These are phyloP conservation scores for Drosophila nr. medialis DNA, from an alignment of 2,888 invertebrate genomes.

Conservation along the genomic window DNA sequence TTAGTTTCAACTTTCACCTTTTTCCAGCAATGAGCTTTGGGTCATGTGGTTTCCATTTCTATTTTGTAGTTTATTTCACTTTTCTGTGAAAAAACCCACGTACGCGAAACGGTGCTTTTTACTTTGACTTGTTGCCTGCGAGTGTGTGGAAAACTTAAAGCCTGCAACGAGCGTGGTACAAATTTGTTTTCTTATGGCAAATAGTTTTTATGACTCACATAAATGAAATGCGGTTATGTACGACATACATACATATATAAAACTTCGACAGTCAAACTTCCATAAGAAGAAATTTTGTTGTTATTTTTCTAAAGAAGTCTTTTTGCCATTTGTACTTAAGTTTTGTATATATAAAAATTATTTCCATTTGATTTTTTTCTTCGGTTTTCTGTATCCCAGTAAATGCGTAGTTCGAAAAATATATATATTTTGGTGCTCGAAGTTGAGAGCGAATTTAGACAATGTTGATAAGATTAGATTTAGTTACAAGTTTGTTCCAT, in stretches of 20 bases:
- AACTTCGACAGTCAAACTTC: neutral
- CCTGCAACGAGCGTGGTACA: constrained; percentile 28
- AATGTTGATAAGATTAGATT: constrained; percentile 21
- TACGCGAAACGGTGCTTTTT: neutral
- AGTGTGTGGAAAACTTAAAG: neutral
- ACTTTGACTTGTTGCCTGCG: constrained; percentile 31
- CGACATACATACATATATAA: neutral
- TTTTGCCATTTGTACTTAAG: neutral
- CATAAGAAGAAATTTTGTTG: neutral
- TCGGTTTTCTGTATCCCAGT: neutral
- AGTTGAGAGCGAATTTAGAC: neutral
- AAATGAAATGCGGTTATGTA: constrained; percentile 34
- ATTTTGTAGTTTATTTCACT: constrained; percentile 9
- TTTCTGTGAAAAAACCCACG: constrained; percentile 1
- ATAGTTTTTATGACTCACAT: constrained; percentile 46
- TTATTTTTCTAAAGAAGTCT: neutral
- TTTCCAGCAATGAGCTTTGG: constrained; percentile 10
- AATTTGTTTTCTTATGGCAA: constrained; percentile 29
- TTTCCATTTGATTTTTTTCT: neutral
- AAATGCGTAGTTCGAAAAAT: neutral
- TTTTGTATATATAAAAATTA: neutral
- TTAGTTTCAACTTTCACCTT: constrained; percentile 33
- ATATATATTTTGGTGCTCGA: neutral
- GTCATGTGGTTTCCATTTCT: constrained; percentile 18
- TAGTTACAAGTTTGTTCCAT: neutral